Evolutionary conservation across 2,113 vertebrate species (phyloP).

Genomic region (Bubo scandiacus): DNA sequence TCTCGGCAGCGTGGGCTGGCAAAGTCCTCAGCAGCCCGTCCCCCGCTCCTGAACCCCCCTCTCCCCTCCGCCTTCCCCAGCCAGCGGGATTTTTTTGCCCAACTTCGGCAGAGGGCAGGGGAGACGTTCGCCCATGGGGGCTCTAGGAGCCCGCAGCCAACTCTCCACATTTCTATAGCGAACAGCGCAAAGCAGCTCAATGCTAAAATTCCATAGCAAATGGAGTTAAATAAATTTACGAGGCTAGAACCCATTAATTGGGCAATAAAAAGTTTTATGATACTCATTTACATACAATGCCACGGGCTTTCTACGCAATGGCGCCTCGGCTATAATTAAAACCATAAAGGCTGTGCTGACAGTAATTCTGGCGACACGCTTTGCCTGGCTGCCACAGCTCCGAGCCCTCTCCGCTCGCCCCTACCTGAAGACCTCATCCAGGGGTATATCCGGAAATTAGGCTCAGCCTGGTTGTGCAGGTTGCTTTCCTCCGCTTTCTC

Average conservation of each 20-base stretch:
- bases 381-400: slow-evolving; percentile 46
- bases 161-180: slow-evolving; percentile 20
- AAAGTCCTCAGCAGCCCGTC: background rate
- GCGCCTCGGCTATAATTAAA: slow-evolving; percentile 86
- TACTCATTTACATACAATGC: slow-evolving; percentile 91
- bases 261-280: slow-evolving; percentile 94
- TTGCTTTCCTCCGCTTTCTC: slow-evolving; percentile 83
- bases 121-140: slow-evolving; percentile 18
- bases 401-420: slow-evolving; percentile 61
- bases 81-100: background rate
- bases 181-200: slow-evolving; percentile 47
- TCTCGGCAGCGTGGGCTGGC: background rate
- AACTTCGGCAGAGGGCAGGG: slow-evolving; percentile 4
- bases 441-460: slow-evolving; percentile 88
- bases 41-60: background rate
- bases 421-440: slow-evolving; percentile 95
- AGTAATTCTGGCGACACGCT: slow-evolving; percentile 64
- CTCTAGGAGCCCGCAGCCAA: background rate
- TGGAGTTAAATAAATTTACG: slow-evolving; percentile 83
- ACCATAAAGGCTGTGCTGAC: slow-evolving; percentile 79
- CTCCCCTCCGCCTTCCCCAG: slow-evolving; percentile 12
- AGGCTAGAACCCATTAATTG: slow-evolving; percentile 84
- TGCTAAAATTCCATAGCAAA: slow-evolving; percentile 75
- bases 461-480: slow-evolving; percentile 83
- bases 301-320: slow-evolving; percentile 80